Base-by-base conservation (phyloP, 2,113 vertebrate species). In the Grammomys surdaster region DNA sequence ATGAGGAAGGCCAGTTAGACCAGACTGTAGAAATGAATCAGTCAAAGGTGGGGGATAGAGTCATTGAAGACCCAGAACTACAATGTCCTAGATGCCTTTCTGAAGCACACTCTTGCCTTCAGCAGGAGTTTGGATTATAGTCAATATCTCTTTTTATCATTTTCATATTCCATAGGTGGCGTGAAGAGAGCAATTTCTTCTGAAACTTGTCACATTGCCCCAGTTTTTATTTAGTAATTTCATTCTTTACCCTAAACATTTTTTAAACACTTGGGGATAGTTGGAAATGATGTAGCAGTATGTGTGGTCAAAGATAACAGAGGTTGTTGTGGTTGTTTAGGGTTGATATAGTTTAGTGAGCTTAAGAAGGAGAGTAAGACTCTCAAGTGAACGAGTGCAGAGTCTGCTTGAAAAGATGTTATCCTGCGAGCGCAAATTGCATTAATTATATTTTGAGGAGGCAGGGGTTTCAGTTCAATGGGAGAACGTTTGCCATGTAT, bases 191-290 rank as follows among this genome's bases (percentile, higher is more conserved):
- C 33, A 54, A 13, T 36, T 67, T 36, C 9, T 86, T 11, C 58
- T 33, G 54, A 76, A 76, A 77, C 65, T 81, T 81, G 46, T 46
- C 65, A 84, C 60, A 14, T 70, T 86, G 12, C 1, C 17, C 94
- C 31, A 40, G 9, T 88, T 84, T 87, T 91, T 24, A n/a, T 9
- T 92, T 17, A 60, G 69, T 43, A 46, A 88, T 95, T 96, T 93
- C 10, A 65, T 86, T 95, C 26, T 65, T 90, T 91, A 63, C 7
- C 7, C 28, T 67, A 11, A 69, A 72, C 10, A 51, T 82, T 90
- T 86, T 67, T 73, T 43, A 94, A 93, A 16, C 24, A 67, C 40
- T 24, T 75, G 56, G 48, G 58, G 56, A 81, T 86, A 72, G 16
- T 51, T 88, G 48, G 22, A 46, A 67, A 90, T 58, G 14, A 16